phyloP scores from a whole-genome alignment of 2,888 invertebrate species.

The Drosophila sordidula region DNA sequence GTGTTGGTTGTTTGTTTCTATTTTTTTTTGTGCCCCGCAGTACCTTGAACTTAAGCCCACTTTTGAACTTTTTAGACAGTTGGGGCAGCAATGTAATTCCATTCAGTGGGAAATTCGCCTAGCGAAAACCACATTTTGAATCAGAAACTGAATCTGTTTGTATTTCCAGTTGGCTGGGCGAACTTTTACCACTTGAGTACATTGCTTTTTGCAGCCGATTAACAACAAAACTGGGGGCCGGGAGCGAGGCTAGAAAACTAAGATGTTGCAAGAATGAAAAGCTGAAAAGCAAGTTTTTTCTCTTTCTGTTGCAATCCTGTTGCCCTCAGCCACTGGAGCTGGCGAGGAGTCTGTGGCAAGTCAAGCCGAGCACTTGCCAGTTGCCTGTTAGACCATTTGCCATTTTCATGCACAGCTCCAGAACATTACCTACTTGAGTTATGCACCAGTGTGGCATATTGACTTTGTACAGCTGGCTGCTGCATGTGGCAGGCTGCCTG shows the following conservation, averaged over 20 bases:
- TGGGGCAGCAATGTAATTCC: slow-evolving; percentile 10
- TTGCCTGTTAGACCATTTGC: slow-evolving; percentile 18
- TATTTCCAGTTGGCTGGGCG: slow-evolving; percentile 59
- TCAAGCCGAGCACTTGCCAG: too few species aligned
- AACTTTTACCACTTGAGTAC: slow-evolving; percentile 76
- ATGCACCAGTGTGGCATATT: slow-evolving; percentile 69
- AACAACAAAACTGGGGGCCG: slow-evolving; percentile 45
- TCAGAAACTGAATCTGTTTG: slow-evolving; percentile 49
- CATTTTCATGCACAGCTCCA: slow-evolving; percentile 48
- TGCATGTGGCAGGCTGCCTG: slow-evolving; percentile 14
- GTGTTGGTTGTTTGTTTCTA: background rate
- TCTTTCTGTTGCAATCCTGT: background rate
- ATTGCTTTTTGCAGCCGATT: slow-evolving; percentile 76
- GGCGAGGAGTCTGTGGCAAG: slow-evolving; percentile 28
- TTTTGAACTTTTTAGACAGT: slow-evolving; percentile 14
- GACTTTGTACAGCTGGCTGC: slow-evolving; percentile 53
- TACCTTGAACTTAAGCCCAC: slow-evolving; percentile 7
- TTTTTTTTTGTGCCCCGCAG: background rate
- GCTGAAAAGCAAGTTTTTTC: slow-evolving; percentile 1
- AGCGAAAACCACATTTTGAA: slow-evolving; percentile 38
- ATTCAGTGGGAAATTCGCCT: slow-evolving; percentile 9
- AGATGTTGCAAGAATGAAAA: slow-evolving; percentile 46
- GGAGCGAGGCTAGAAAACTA: slow-evolving; percentile 41
- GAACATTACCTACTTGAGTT: slow-evolving; percentile 69
- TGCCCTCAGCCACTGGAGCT: slow-evolving; percentile 18